Evolutionary conservation across 2,113 vertebrate species (phyloP), one percentile per base, ranked within the genome.

Genomic region (Apus apus): DNA sequence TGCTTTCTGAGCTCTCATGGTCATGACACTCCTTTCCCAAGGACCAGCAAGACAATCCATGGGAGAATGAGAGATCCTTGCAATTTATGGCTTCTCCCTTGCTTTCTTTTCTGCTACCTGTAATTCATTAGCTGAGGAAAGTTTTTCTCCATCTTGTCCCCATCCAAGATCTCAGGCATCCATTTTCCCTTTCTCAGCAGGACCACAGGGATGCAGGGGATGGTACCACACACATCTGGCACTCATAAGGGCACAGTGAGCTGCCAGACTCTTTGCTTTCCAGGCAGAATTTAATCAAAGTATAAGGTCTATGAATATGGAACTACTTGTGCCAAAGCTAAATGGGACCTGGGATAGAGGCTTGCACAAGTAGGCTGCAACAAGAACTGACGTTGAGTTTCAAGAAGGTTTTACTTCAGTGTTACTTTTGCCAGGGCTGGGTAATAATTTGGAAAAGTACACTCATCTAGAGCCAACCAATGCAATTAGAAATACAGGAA

Each of bases 371-470:
- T 84, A 94, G 58, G 30, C 60, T 90, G 51, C 48, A 91, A 61
- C 80, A 74, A 92, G 97, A 70, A 90, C 85, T 92, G 85, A 56
- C 80, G 84, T 91, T 86, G 67, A 94, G 13, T 51, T 93, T 58
- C 13, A 34, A 92, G 94, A 89, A 95, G 62, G 53, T 90, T 95
- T 97, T 93, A 71, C 74, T 92, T 89, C 82, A 93, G 75, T 83
- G 92, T 50, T 93, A 87, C 88, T 91, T 62, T 96, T 91, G 81
- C 95, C 87, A 96, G 81, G 43, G 67, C 93, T 46, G 85, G 85
- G 73, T 89, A 97, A 94, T 96, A 93, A 97, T 97, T 97, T 94
- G 97, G 90, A 97, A 98, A 98, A 97, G 71, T 73, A 84, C 94
- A 92, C 32, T 87, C 66, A 94, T 90, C 65, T 80, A 95, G 85